Conservation (phyloP, 2,888 invertebrate species). For the Blastobasis lacticolella region DNA sequence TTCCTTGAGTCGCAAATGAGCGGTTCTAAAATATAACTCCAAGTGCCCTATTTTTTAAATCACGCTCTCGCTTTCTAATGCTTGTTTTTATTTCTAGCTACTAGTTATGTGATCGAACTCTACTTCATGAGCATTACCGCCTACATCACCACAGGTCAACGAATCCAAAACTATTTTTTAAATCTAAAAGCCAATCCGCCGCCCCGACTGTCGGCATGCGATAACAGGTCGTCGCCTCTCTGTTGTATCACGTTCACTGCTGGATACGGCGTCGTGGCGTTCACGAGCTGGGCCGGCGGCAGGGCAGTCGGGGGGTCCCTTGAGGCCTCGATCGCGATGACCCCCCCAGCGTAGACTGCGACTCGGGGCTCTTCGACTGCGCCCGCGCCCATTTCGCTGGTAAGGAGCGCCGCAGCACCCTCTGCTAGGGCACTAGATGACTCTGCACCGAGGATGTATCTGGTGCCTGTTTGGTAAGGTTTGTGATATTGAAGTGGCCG, state of each 20-base stretch:
- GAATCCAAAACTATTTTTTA: constrained; percentile 25
- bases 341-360: constrained; percentile 19
- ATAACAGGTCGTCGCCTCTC: constrained; percentile 75
- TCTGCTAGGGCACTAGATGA: constrained; percentile 28
- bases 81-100: too few relatives aligned
- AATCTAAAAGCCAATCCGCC: constrained; percentile 80
- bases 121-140: too few relatives aligned
- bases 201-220: constrained; percentile 83
- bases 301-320: constrained; percentile 11
- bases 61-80: too few relatives aligned
- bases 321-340: constrained; percentile 19
- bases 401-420: constrained; percentile 15
- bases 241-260: constrained; percentile 81
- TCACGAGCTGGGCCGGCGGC: constrained; percentile 23
- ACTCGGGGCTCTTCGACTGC: constrained; percentile 33
- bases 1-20: too few relatives aligned
- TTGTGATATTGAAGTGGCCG: too few relatives aligned
- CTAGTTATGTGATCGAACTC: too few relatives aligned
- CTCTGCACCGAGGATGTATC: constrained; percentile 55
- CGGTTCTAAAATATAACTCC: too few relatives aligned
- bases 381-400: constrained; percentile 9
- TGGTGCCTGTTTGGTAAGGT: constrained; percentile 31
- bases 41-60: too few relatives aligned
- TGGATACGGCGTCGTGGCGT: constrained; percentile 54
- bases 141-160: too few relatives aligned